Evolutionary conservation across 1,140 invertebrate species (phyloP), one percentile per base, ranked within the genome.

Genomic region (Magallana angulata): DNA sequence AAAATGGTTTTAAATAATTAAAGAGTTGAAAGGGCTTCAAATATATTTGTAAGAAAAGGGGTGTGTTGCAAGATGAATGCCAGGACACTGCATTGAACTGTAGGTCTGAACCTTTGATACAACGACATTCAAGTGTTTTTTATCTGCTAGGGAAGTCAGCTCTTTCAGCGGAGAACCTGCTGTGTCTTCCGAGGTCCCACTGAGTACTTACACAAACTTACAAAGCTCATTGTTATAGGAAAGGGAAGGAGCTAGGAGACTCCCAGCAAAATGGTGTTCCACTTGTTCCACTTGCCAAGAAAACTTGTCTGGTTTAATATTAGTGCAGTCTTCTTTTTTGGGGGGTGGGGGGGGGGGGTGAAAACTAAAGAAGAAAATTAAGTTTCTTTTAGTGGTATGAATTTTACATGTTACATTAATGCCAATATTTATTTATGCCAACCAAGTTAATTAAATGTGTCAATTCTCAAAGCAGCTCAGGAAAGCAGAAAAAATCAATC

Each of bases 31-130:
- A 76, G 24, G 24, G 68, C 9, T 30, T 12, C 8, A 30, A 30
- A 76, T 76, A 14, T 76, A 7, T 76, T 76, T 12, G 12, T 76
- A 76, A 76, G 18, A 11, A 76, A 76, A 76, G 68, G 68, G 68
- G 68, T 76, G 68, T 76, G 36, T 36, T 24, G 9, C 8, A 2
- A 9, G 24, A 30, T 76, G 68, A 76, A 76, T 30, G 68, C 68
- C 24, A 30, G 68, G 9, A 76, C 60, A 64, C 18, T 64, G 16
- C 14, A 64, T 64, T 64, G 60, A 64, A 48, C 68, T 76, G 24
- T 48, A 36, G 68, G 24, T 76, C 36, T 76, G 36, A 76, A 76
- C 68, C 24, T 11, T 76, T 76, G 68, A 76, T 30, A 24, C 68
- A 76, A 76, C 18, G 16, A 71, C 12, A 76, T 8, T 76, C 68